Conservation (phyloP, 2,888 invertebrate species). For the Parnassius apollo region DNA sequence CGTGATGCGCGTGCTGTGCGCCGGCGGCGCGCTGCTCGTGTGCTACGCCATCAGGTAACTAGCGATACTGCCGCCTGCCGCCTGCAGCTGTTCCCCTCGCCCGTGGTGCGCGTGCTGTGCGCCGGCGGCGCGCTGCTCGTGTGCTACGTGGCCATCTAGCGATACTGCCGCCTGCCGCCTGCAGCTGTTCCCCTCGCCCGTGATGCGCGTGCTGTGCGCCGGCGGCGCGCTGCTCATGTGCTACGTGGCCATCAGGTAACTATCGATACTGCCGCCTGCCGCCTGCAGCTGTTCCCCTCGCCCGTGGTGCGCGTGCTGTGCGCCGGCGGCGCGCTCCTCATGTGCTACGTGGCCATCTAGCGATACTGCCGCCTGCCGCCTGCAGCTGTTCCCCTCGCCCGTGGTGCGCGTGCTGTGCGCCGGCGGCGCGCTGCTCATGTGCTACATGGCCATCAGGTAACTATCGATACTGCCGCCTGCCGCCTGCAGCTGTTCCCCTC, state of each 20-base stretch:
- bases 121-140: constrained; percentile 91
- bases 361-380: constrained; percentile 87
- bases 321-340: constrained; percentile 89
- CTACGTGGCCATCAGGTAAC: constrained; percentile 85
- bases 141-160: constrained; percentile 87
- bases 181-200: too few relatives aligned
- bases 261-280: constrained; percentile 85
- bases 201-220: constrained; percentile 88
- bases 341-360: constrained; percentile 85
- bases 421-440: constrained; percentile 89
- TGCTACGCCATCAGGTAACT: constrained; percentile 81
- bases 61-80: constrained; percentile 84
- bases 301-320: constrained; percentile 90
- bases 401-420: constrained; percentile 90
- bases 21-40: constrained; percentile 90
- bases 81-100: constrained; percentile 87
- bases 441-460: constrained; percentile 91
- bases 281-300: constrained; percentile 88
- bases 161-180: too few relatives aligned
- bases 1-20: constrained; percentile 86
- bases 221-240: constrained; percentile 89
- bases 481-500: too few relatives aligned
- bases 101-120: constrained; percentile 88
- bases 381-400: constrained; percentile 89
- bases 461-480: not conserved